phyloP scores from a whole-genome alignment of 2,113 vertebrate genomes.

The Phoenicopterus ruber region DNA sequence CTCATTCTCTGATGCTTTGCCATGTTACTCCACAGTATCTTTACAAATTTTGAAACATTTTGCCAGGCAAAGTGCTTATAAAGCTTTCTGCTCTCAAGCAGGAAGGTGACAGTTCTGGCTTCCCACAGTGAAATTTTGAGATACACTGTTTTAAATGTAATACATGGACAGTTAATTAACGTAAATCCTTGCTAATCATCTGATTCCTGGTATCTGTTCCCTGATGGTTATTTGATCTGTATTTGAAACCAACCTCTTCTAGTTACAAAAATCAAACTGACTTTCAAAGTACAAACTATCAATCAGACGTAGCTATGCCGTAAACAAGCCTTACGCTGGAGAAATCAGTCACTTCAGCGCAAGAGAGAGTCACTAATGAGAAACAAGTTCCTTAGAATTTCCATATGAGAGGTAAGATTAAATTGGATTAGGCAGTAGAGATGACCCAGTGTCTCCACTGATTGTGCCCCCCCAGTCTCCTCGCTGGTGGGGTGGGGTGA shows the following conservation, averaged over 20 bases:
- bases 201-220: not conserved
- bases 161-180: not conserved
- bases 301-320: not conserved
- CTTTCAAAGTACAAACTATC: not conserved
- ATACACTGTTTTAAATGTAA: not conserved
- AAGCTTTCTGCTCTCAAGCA: not conserved
- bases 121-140: not conserved
- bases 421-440: not conserved
- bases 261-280: constrained; percentile 14
- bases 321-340: not conserved
- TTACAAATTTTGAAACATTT: not conserved
- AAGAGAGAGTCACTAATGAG: not conserved
- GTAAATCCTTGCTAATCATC: not conserved
- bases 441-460: not conserved
- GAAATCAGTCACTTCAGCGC: not conserved
- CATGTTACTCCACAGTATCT: not conserved
- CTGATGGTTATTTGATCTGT: not conserved
- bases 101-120: not conserved
- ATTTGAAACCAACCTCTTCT: not conserved
- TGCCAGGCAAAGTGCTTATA: not conserved
- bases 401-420: not conserved
- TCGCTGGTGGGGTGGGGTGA: too few relatives aligned
- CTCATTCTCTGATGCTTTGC: not conserved
- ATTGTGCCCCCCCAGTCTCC: too few relatives aligned
- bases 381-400: not conserved